Percentiles rank a stretch among this genome's conserved stretches.
Conservation (phyloP, 2,888 invertebrate species). For the Cosmopolites sordidus region DNA sequence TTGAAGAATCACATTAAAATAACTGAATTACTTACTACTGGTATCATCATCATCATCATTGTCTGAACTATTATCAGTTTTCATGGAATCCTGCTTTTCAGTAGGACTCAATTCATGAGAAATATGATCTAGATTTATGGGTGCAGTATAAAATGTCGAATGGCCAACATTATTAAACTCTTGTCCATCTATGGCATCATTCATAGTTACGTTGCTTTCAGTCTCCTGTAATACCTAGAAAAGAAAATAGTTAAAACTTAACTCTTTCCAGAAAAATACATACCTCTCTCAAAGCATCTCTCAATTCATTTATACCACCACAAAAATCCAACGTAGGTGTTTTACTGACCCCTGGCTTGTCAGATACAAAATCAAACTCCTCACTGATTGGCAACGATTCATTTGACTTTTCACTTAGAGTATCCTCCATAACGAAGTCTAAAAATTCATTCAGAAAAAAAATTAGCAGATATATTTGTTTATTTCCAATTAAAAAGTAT, state of each 20-base stretch:
- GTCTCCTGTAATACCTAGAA: conserved; percentile 21
- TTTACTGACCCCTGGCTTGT: conserved; percentile 49
- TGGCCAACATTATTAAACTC: conserved; percentile 48
- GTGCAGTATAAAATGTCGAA: conserved; percentile 52
- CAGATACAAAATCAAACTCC: conserved; percentile 65
- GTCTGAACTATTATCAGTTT: conserved; percentile 71
- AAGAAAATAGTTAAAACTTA: not conserved
- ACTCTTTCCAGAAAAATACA: not conserved
- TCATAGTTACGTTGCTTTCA: conserved; percentile 33
- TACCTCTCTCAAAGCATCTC: conserved; percentile 59
- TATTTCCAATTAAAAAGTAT: too few species aligned
- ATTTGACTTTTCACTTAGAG: conserved; percentile 63
- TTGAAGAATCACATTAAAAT: too few species aligned
- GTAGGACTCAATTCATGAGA: conserved; percentile 43
- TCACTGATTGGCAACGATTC: conserved; percentile 68
- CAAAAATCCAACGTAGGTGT: conserved; percentile 59
- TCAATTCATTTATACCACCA: conserved; percentile 61
- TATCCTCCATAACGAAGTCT: conserved; percentile 58
- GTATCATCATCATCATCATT: conserved; percentile 55
- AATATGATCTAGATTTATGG: conserved; percentile 41
- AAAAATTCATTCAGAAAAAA: too few species aligned
- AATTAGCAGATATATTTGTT: too few species aligned
- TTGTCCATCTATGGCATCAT: conserved; percentile 33
- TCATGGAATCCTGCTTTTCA: conserved; percentile 78
- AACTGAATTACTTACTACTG: conserved; percentile 28